Base-by-base conservation (phyloP, 2,888 invertebrate genomes). In the Noctua pronuba region DNA sequence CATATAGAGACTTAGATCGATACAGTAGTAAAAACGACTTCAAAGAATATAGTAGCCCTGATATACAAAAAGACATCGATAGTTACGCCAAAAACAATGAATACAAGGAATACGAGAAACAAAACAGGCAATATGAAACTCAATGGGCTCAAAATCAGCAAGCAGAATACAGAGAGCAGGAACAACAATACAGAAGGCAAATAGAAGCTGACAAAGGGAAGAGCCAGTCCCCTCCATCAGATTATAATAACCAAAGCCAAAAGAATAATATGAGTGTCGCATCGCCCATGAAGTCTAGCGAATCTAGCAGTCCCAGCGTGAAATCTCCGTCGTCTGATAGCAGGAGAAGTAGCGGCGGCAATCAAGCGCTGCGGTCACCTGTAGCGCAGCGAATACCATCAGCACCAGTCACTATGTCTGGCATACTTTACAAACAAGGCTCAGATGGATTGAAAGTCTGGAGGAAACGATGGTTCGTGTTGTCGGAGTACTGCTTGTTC, bases 401-500 rank as follows among this genome's bases (percentile, higher is more conserved):
- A 65, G 98, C 99, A 1, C 98, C 98, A 13, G 99, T 99, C 16
- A 98, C 98, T 0, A 97, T 98, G 90, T 98, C 98, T 88, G 99
- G 99, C 35, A 99, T 99, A 98, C 96, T 99, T 70, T 98, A 99
- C 94, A 99, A 99, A 92, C 99, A 99, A 96, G 99, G 99, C 73
- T 99, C 99, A 55, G 99, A 99, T 91, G 99, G 99, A 13, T 97
- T 99, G 6, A 99, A 99, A 97, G 97, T 99, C 64, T 99, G 99
- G 99, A 98, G 99, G 93, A 99, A 98, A 93, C 97, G 99, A 80
- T 99, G 99, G 99, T 99, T 99, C 96, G 99, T 99, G 62, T 97
- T 99, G 76, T 98, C 99, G 49, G 99, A 99, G 93, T 99, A 98
- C 94, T 99, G 99, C 92, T 97, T 99, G 82, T 99, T 99, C 96